Conservation (phyloP, 2,888 invertebrate species). For the Andrena praecox region DNA sequence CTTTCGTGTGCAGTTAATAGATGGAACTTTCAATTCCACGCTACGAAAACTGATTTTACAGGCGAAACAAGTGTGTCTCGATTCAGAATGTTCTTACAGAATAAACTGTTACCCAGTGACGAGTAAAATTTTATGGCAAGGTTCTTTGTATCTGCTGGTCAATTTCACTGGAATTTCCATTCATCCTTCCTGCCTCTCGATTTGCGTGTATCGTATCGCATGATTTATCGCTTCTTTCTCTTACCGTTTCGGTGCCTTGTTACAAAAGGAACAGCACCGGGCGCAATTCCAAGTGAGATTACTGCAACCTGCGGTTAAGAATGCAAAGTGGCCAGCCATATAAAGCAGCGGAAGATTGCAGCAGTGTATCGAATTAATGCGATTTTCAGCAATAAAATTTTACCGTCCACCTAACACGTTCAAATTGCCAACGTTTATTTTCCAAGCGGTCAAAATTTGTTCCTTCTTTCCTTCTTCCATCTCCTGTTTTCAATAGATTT, state of each 20-base stretch:
- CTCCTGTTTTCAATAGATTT: too few relatives aligned
- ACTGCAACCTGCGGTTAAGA: constrained; percentile 11
- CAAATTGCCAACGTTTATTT: too few relatives aligned
- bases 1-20: too few relatives aligned
- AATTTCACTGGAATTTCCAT: not conserved
- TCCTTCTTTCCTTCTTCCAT: too few relatives aligned
- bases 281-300: constrained; percentile 8
- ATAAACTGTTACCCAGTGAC: not conserved
- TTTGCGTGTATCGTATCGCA: not conserved
- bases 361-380: not conserved
- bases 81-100: too few relatives aligned
- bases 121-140: not conserved
- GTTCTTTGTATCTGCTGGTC: not conserved
- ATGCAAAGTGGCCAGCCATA: constrained; percentile 4
- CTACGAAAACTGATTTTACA: too few relatives aligned
- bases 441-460: too few relatives aligned
- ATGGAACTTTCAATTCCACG: too few relatives aligned
- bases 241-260: not conserved
- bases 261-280: constrained; percentile 33
- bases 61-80: too few relatives aligned
- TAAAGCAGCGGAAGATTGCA: constrained; percentile 1
- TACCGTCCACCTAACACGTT: not conserved
- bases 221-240: constrained; percentile 7
- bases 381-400: constrained; percentile 14
- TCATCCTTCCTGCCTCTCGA: not conserved